phyloP scores from a whole-genome alignment of 2,888 invertebrate species.

The Limnephilus rhombicus region DNA sequence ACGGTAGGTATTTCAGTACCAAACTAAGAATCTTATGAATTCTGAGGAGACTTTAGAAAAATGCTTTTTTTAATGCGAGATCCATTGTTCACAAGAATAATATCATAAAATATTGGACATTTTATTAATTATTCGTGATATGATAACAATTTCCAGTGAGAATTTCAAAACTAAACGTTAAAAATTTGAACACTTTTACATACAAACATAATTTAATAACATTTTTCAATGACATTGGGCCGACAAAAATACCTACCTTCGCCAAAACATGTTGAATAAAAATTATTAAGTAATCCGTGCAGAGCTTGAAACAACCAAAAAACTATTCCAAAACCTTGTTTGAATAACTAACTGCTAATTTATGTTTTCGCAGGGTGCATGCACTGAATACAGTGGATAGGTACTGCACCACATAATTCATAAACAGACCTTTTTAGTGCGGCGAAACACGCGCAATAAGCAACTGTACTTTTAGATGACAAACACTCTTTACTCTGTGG shows the following conservation, averaged over 20 bases:
- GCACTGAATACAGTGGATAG: not conserved
- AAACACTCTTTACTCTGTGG: not conserved
- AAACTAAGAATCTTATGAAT: no score
- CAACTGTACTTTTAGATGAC: not conserved
- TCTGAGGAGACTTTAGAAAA: no score
- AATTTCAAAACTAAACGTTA: no score
- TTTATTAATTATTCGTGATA: not conserved
- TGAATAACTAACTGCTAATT: slow-evolving; percentile 1
- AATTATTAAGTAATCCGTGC: not conserved
- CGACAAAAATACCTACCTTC: not conserved
- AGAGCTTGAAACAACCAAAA: not conserved
- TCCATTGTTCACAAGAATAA: no score
- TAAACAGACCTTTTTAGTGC: slow-evolving; percentile 27
- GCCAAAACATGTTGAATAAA: not conserved
- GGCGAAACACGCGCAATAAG: slow-evolving; percentile 10
- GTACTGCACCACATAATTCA: slow-evolving; percentile 14
- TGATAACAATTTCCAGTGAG: not conserved
- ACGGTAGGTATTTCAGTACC: no score
- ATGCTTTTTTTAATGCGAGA: no score
- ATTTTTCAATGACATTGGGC: not conserved
- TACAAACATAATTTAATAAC: not conserved
- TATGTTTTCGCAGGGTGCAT: not conserved
- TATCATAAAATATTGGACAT: no score
- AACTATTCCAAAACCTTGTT: not conserved
- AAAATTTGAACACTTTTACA: not conserved